Evolutionary conservation across 1,140 invertebrate species (phyloP).

Genomic region (Lepidurus arcticus): DNA sequence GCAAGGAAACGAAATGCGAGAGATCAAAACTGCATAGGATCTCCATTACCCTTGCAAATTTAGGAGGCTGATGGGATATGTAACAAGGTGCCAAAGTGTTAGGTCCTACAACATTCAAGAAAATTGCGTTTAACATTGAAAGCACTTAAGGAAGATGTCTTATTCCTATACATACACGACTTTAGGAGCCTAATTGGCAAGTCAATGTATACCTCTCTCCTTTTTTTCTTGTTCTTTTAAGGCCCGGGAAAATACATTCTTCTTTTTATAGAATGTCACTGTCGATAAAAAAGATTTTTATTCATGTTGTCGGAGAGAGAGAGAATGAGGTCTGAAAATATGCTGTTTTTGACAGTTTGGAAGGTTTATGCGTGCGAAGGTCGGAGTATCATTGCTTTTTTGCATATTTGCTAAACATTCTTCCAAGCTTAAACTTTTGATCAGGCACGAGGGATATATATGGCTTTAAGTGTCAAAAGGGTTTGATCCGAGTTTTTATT

Average conservation of each 20-base stretch:
- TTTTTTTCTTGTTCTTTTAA: background rate
- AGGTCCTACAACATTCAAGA: background rate
- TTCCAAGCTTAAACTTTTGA: background rate
- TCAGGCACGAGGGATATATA: background rate
- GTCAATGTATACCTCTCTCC: background rate
- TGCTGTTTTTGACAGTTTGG: conserved; percentile 1
- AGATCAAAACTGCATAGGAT: background rate
- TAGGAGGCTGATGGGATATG: conserved; percentile 5
- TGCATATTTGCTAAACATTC: background rate
- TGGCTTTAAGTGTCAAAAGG: conserved; percentile 1
- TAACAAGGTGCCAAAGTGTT: conserved; percentile 21
- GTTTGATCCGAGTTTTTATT: background rate
- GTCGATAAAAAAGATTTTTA: background rate
- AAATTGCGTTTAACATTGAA: background rate
- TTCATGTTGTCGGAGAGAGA: background rate
- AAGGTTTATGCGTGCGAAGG: conserved; percentile 18
- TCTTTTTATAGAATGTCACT: conserved; percentile 11
- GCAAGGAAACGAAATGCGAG: background rate
- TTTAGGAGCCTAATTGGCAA: conserved; percentile 15
- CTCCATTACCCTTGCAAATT: conserved; percentile 10
- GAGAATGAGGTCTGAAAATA: background rate
- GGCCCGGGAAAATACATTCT: background rate
- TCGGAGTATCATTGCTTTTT: background rate
- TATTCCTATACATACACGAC: background rate
- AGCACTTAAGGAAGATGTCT: conserved; percentile 19